phyloP scores from a whole-genome alignment of 2,113 vertebrate species.

The Empidonax traillii region DNA sequence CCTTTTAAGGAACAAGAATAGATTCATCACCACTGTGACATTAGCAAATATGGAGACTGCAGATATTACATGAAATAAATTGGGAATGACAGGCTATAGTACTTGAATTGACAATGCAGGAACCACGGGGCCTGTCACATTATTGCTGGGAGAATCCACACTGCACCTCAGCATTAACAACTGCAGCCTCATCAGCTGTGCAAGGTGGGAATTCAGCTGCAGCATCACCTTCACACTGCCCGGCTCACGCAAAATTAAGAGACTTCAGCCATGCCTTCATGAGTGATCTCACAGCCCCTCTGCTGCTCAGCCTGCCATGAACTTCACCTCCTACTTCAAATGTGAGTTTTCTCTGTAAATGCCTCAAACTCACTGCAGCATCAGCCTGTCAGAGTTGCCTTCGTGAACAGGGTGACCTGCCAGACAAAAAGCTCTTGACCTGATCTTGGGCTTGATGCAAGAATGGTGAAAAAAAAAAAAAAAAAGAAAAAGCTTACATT shows the following conservation, averaged over 20 bases:
- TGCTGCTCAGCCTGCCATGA: neutral
- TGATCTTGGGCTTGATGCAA: neutral
- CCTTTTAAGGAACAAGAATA: neutral
- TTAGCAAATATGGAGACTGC: neutral
- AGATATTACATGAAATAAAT: constrained; percentile 16
- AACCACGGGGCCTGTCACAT: neutral
- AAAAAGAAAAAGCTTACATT: neutral
- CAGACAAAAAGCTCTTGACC: neutral
- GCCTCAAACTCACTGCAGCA: neutral
- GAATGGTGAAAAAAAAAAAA: neutral
- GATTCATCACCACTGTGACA: neutral
- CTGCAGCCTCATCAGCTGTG: neutral
- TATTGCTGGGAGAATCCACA: neutral
- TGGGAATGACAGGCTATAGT: neutral
- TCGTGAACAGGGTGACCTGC: neutral
- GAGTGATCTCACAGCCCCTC: neutral
- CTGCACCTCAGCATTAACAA: neutral
- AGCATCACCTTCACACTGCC: neutral
- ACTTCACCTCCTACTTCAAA: neutral
- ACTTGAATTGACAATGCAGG: neutral
- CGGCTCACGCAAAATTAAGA: neutral
- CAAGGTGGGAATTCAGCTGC: neutral
- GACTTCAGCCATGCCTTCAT: neutral
- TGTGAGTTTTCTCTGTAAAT: neutral
- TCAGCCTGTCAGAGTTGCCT: neutral